A percentile compares a stretch with the other conserved stretches of the same genome.
These are phyloP conservation scores for Macaria liturata DNA, from an alignment of 2,888 invertebrate genomes.

Conservation along the genomic window DNA sequence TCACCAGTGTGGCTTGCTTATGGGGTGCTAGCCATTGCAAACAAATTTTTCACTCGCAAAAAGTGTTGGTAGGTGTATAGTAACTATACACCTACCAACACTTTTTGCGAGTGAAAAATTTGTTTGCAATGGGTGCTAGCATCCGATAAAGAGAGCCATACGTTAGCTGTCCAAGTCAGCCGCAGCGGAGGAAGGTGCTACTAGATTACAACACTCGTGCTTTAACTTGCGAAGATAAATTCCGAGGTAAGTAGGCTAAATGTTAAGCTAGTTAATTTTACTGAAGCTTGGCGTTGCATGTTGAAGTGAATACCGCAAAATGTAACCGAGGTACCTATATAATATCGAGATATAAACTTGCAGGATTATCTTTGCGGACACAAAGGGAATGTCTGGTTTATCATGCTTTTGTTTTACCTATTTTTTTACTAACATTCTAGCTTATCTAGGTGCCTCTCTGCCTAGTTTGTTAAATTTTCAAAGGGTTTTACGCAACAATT, in stretches of 20 bases:
- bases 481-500: too few species aligned
- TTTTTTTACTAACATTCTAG: too few species aligned
- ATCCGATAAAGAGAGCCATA: constrained; percentile 31
- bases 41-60: constrained; percentile 30
- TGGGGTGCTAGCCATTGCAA: constrained; percentile 24
- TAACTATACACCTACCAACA: not conserved
- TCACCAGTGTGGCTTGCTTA: too few species aligned
- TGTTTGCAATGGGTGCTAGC: constrained; percentile 31
- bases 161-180: constrained; percentile 29
- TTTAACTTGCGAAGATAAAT: constrained; percentile 24
- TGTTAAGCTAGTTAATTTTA: constrained; percentile 10
- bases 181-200: constrained; percentile 15
- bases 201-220: constrained; percentile 23
- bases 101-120: constrained; percentile 27
- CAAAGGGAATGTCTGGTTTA: too few species aligned
- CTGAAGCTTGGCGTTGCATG: constrained; percentile 1
- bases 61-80: not conserved
- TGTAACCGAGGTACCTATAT: too few species aligned
- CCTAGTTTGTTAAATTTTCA: too few species aligned
- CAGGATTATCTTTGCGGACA: not conserved
- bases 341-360: not conserved
- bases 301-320: not conserved
- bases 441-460: too few species aligned
- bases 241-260: constrained; percentile 17
- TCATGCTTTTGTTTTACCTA: too few species aligned